These are phyloP conservation scores for Drosophila nigritarsus DNA, from an alignment of 2,888 invertebrate genomes.

Conservation along the genomic window DNA sequence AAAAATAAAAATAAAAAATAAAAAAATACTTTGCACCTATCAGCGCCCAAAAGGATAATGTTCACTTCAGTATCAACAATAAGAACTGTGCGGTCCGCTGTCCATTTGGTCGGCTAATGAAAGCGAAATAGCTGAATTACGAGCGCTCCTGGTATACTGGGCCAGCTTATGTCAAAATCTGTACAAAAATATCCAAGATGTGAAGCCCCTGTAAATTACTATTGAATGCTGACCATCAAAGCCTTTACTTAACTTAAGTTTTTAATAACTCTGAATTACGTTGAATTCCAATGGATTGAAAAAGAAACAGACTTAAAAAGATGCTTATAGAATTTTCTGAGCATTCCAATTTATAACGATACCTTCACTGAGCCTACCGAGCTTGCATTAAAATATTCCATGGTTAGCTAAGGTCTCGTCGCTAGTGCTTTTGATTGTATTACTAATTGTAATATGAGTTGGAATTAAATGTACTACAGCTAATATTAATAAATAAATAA, in stretches of 20 bases:
- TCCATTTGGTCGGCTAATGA: constrained; percentile 70
- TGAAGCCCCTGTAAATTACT: neutral
- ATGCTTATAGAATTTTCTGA: neutral
- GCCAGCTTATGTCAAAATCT: constrained; percentile 7
- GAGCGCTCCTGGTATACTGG: constrained; percentile 49
- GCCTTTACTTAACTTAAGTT: neutral
- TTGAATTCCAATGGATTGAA: neutral
- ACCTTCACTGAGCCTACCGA: constrained; percentile 38
- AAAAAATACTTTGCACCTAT: constrained; percentile 66
- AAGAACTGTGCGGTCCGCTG: constrained; percentile 38
- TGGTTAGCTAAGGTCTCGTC: neutral
- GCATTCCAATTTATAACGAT: neutral
- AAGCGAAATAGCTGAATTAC: constrained; percentile 76
- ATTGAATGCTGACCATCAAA: neutral
- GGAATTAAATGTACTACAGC: neutral
- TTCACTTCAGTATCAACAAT: constrained; percentile 50
- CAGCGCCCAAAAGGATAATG: constrained; percentile 73
- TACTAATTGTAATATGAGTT: neutral
- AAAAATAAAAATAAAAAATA: constrained; percentile 14
- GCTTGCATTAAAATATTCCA: constrained; percentile 12
- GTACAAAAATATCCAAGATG: neutral
- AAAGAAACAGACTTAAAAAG: neutral
- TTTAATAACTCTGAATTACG: neutral
- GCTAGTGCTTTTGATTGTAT: too few species aligned
- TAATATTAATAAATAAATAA: neutral